Base-by-base conservation (phyloP, 1,140 invertebrate genomes). In the Drosophila jambulina region DNA sequence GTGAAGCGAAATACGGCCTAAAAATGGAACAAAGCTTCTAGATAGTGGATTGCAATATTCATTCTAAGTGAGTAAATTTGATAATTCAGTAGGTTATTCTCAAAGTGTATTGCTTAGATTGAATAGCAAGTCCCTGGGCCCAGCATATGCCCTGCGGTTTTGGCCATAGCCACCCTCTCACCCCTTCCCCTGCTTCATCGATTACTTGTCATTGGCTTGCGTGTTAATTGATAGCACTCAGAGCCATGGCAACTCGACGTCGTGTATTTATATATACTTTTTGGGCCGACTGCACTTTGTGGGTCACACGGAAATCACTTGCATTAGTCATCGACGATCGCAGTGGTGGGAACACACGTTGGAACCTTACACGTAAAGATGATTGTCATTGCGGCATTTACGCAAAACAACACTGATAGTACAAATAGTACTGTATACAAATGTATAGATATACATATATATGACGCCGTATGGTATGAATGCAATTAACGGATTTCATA, bases 281-380 rank as follows among this genome's bases (percentile, higher is more conserved):
- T 65, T 51, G 34, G 61, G 62, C 48, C 38, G 54, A 43, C 59
- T 69, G 56, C 54, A 65, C 61, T 71, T 81, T 80, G 84, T 86
- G 84, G 83, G 83, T 86, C 83, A 86, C 84, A 88, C 71, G 83
- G 76, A 86, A 86, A 86, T 83, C 83, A 88, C 85, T 83, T 88
- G 83, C 80, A 86, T 88, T 86, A 86, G 84, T 86, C 83, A 86
- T 87, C 64, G 54, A 19, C 51, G 13, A 45, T 42, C 32, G 21
- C 49, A 32, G 61, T n/a, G 27, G 27, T 17, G 19, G 51, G 51
- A 53, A 34, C 51, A 25, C 49, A 68, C 48, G 43, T n/a, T 40
- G 67, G 69, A 71, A 59, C 65, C 40, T 49, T 71, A 71, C 69
- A 72, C 69, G 69, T 72, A 71, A 72, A 71, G 65, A 72, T 70